Conservation (phyloP, 2,797 vertebrate species). For the Pagetopsis macropterus region DNA sequence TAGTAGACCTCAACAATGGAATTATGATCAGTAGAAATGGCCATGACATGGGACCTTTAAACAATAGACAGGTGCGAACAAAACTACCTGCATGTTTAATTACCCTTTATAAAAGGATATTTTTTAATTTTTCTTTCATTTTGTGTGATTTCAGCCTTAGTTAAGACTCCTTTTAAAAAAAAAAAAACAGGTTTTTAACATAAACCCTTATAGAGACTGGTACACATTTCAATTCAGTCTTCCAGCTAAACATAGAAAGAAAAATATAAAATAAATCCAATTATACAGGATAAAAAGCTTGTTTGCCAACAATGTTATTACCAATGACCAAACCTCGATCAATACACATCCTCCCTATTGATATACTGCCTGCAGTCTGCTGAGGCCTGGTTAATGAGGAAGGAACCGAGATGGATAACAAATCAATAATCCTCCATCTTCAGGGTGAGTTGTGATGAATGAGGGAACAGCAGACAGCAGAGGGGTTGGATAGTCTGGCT, state of each 20-base stretch:
- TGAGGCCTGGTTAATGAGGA: conserved; percentile 19
- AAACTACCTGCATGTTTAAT: not conserved
- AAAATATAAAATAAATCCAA: not conserved
- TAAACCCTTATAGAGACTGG: no score
- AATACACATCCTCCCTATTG: conserved; percentile 26
- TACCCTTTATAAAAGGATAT: not conserved
- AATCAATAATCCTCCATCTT: conserved; percentile 31
- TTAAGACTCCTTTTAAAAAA: no score
- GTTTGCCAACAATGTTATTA: conserved; percentile 6
- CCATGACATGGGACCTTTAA: not conserved
- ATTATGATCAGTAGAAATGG: no score
- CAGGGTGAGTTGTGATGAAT: conserved; percentile 32
- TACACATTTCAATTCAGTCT: not conserved
- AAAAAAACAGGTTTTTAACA: no score
- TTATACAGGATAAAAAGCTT: not conserved
- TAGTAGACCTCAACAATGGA: no score
- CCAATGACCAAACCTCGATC: not conserved
- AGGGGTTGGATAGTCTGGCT: not conserved
- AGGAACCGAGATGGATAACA: not conserved
- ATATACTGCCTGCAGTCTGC: conserved; percentile 15
- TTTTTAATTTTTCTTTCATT: not conserved
- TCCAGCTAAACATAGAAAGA: not conserved
- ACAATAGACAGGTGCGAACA: not conserved
- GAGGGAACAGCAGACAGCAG: not conserved
- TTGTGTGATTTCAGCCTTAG: not conserved